phyloP scores from a whole-genome alignment of 2,797 vertebrate species.

The Delichon dasypus region DNA sequence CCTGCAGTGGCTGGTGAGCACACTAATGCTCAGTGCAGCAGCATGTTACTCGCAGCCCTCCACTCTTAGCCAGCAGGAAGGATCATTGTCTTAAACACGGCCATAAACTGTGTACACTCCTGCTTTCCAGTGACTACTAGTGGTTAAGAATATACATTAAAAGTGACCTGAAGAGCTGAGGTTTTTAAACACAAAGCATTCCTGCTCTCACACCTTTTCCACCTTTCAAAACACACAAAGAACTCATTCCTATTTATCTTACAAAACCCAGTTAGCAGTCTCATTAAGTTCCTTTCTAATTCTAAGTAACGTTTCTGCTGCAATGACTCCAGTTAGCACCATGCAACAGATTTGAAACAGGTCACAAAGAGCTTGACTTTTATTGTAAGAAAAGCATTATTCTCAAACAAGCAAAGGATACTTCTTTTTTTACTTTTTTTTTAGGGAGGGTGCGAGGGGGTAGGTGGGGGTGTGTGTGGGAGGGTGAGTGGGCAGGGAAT shows the following conservation, averaged over 20 bases:
- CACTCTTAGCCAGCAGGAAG: background rate
- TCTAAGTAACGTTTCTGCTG: background rate
- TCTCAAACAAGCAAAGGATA: background rate
- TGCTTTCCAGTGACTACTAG: background rate
- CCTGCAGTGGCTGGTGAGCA: background rate
- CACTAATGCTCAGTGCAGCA: background rate
- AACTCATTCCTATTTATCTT: background rate
- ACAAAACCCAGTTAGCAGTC: background rate
- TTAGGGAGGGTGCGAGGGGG: fast-evolving
- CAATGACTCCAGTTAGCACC: background rate
- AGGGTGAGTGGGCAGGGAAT: background rate
- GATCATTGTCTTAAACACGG: background rate
- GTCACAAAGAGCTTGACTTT: background rate
- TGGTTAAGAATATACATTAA: background rate
- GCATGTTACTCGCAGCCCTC: background rate
- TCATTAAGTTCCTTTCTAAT: background rate
- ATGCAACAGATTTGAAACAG: background rate
- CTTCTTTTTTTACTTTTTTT: background rate
- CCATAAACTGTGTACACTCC: background rate
- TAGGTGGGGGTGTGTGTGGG: too few relatives aligned
- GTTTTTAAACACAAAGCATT: background rate
- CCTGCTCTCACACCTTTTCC: background rate
- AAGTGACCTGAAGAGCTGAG: background rate
- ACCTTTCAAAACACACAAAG: background rate
- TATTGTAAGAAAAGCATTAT: background rate